phyloP scores from a whole-genome alignment of 1,140 invertebrate genomes.

The Triops longicaudatus region DNA sequence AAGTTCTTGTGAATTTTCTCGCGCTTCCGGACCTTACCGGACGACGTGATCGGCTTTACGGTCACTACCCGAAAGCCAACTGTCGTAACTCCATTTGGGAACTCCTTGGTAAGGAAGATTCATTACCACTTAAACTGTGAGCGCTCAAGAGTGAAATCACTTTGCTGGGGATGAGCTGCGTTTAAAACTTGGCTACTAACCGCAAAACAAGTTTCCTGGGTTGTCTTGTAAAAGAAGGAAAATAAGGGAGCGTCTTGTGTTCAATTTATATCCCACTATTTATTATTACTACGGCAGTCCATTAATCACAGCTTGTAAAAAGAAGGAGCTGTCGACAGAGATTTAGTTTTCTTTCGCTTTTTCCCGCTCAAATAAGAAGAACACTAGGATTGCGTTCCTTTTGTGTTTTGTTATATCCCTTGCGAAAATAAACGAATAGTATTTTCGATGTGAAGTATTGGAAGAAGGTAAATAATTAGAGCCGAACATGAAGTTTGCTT shows the following conservation, averaged over 20 bases:
- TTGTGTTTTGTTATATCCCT: neutral
- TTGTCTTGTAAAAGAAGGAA: neutral
- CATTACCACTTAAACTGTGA: conserved; percentile 3
- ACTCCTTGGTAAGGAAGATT: neutral
- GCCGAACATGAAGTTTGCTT: too few relatives aligned
- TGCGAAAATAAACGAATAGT: neutral
- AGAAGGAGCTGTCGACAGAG: neutral
- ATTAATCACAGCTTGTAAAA: neutral
- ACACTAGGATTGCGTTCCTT: neutral
- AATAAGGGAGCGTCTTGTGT: neutral
- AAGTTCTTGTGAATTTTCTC: conserved; percentile 2
- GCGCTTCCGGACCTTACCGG: neutral
- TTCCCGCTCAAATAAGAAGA: neutral
- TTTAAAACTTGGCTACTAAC: neutral
- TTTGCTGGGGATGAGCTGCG: neutral
- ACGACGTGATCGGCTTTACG: neutral
- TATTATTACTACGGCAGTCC: neutral
- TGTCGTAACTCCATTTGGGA: neutral
- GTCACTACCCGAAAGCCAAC: neutral
- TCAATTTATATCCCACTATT: neutral
- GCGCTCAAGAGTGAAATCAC: neutral
- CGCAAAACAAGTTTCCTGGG: neutral
- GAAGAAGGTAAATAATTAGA: too few relatives aligned
- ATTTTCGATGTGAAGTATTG: too few relatives aligned
- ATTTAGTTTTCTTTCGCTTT: neutral